phyloP scores from a whole-genome alignment of 2,797 vertebrate genomes.

The Carduelis carduelis region DNA sequence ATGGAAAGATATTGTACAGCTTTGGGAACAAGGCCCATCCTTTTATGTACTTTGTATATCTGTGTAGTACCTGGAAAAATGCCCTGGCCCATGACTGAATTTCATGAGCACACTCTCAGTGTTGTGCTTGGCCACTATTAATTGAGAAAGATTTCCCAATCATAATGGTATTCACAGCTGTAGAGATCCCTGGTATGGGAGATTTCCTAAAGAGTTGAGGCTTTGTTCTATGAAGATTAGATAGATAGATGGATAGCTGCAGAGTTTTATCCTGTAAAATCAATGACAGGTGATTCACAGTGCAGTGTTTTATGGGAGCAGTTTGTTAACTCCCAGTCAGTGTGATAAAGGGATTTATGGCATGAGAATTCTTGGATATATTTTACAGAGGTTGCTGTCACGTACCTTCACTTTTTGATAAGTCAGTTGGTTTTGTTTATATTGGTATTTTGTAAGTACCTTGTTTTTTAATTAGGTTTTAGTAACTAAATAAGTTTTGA shows the following conservation, averaged over 20 bases:
- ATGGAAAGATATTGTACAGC: not conserved
- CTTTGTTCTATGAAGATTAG: not conserved
- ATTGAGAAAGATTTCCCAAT: not conserved
- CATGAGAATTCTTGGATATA: not conserved
- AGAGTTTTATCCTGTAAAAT: not conserved
- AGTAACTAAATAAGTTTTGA: not conserved
- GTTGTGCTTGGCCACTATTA: not conserved
- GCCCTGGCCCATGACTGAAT: not conserved
- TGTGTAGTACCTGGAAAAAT: not conserved
- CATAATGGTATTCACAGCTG: not conserved
- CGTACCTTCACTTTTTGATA: not conserved
- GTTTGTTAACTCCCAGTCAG: not conserved
- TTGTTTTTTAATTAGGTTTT: not conserved
- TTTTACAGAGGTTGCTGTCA: not conserved
- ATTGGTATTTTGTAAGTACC: not conserved
- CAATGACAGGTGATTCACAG: not conserved
- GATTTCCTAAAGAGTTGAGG: not conserved
- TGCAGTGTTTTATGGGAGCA: not conserved
- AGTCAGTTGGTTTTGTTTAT: not conserved
- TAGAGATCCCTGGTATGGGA: not conserved
- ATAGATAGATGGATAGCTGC: no score
- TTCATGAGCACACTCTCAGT: not conserved
- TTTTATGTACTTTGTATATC: not conserved
- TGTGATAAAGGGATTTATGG: not conserved
- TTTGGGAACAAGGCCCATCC: not conserved